Conservation (phyloP, 2,113 vertebrate species). For the Cynocephalus volans region DNA sequence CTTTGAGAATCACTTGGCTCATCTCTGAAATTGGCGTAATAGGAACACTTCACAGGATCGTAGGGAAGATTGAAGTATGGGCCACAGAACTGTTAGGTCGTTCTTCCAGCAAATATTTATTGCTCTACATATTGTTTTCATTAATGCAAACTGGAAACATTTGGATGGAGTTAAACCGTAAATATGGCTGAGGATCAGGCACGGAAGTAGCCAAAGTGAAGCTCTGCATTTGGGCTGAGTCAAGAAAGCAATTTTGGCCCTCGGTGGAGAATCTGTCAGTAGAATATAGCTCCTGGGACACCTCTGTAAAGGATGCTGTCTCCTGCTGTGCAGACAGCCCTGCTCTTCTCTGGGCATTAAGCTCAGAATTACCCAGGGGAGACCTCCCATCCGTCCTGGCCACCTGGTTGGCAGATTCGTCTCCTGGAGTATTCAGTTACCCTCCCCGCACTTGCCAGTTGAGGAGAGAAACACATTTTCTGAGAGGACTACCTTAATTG, state of each 20-base stretch:
- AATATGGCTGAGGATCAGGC: background rate
- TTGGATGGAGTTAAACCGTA: background rate
- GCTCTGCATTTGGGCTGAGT: background rate
- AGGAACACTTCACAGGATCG: background rate
- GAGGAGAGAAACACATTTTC: background rate
- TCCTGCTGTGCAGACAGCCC: background rate
- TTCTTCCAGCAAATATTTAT: background rate
- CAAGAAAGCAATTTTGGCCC: background rate
- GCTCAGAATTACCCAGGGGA: background rate
- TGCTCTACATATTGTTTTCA: background rate
- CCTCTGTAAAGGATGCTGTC: background rate
- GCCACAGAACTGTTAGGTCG: background rate
- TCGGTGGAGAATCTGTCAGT: too few species aligned
- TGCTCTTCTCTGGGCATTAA: background rate
- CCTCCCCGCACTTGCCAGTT: background rate
- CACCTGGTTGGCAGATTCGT: background rate
- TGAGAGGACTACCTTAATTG: background rate
- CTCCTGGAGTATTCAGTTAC: background rate
- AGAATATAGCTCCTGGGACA: too few species aligned
- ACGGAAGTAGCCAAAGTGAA: background rate
- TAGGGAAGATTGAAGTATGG: background rate
- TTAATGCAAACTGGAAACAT: background rate
- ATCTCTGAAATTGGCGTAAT: background rate
- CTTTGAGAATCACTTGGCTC: background rate
- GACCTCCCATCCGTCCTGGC: accelerated